These are phyloP conservation scores for Patagioenas fasciata DNA, from an alignment of 2,113 vertebrate genomes.

Conservation along the genomic window DNA sequence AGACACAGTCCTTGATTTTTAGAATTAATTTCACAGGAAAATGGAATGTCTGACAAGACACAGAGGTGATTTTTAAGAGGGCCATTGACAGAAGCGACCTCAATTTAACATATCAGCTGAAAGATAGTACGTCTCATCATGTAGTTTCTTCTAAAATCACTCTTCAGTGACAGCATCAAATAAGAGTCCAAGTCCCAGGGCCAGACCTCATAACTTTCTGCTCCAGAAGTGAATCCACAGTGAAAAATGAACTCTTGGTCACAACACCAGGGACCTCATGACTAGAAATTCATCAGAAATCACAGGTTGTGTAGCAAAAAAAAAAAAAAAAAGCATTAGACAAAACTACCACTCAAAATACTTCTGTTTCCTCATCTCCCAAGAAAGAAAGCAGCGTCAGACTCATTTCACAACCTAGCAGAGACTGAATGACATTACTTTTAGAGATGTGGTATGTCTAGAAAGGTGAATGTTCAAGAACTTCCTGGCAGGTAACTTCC, in stretches of 20 bases:
- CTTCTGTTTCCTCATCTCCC: neutral
- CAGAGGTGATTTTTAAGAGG: conserved; percentile 55
- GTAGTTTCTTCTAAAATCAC: conserved; percentile 19
- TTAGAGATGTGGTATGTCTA: neutral
- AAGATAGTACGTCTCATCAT: conserved; percentile 22
- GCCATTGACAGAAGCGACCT: conserved; percentile 44
- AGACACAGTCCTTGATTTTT: conserved; percentile 56
- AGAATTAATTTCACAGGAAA: conserved; percentile 56
- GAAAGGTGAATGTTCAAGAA: neutral
- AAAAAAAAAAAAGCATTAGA: neutral
- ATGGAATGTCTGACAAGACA: conserved; percentile 55
- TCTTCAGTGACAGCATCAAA: conserved; percentile 51
- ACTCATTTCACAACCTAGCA: neutral
- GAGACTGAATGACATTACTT: neutral
- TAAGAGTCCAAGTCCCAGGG: neutral
- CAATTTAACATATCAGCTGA: conserved; percentile 55
- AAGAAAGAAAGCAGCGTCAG: neutral
- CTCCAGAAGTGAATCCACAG: neutral
- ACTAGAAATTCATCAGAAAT: neutral
- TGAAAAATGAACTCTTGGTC: neutral
- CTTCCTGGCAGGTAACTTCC: neutral
- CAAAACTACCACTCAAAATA: neutral
- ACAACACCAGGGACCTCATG: neutral
- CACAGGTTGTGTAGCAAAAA: neutral
- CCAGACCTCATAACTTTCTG: neutral